These are phyloP conservation scores for Stigmatopora argus DNA, from an alignment of 2,113 vertebrate species.

Conservation along the genomic window DNA sequence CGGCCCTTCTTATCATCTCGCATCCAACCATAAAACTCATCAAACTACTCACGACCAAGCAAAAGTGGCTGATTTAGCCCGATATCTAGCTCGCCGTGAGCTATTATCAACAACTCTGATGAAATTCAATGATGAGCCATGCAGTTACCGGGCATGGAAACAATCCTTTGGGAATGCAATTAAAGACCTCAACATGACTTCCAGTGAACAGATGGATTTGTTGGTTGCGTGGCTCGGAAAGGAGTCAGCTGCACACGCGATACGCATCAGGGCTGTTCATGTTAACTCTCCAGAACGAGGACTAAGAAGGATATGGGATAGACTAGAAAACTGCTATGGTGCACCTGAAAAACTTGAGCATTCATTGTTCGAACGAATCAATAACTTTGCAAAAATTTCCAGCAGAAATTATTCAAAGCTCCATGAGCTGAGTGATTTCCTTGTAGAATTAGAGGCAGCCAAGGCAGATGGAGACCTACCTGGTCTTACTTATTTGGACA, in stretches of 20 bases:
- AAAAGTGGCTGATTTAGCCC: background rate
- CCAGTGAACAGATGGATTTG: constrained; percentile 8
- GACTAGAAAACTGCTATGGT: background rate
- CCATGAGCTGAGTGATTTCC: background rate
- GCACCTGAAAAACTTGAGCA: background rate
- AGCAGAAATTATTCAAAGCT: constrained; percentile 3
- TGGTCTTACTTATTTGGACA: constrained; percentile 2
- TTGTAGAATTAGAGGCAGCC: background rate
- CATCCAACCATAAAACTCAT: background rate
- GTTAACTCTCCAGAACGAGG: constrained; percentile 3
- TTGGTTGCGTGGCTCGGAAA: constrained; percentile 12
- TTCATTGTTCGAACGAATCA: background rate
- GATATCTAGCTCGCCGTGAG: background rate
- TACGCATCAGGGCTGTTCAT: constrained; percentile 6
- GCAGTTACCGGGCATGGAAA: constrained; percentile 2
- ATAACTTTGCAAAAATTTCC: background rate
- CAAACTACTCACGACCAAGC: background rate
- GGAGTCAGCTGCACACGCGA: constrained; percentile 2
- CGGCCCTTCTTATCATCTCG: background rate
- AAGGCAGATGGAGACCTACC: background rate
- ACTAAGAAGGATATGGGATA: constrained; percentile 2
- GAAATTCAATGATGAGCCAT: background rate
- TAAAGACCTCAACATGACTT: background rate
- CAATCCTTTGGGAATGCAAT: background rate
- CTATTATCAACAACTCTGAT: background rate